phyloP scores from a whole-genome alignment of 1,140 invertebrate species.

The Coenobita brevimanus region DNA sequence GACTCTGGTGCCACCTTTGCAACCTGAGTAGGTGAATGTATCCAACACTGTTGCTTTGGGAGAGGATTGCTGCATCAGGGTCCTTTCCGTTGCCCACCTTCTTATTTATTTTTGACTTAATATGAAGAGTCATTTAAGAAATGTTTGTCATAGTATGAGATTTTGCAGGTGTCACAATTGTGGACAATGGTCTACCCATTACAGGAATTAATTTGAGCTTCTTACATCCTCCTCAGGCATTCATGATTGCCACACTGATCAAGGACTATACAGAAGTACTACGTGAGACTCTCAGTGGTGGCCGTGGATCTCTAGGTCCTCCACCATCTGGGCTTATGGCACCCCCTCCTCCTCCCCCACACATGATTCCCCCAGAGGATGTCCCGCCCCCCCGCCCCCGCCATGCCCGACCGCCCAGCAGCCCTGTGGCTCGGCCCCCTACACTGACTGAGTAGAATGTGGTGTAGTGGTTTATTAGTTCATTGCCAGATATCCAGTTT shows the following conservation, averaged over 20 bases:
- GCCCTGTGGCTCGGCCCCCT: constrained; percentile 43
- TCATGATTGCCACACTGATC: constrained; percentile 94
- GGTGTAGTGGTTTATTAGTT: too few relatives aligned
- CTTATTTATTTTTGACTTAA: too few relatives aligned
- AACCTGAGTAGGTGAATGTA: too few relatives aligned
- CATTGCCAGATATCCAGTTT: too few relatives aligned
- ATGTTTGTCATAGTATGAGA: too few relatives aligned
- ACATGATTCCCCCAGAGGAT: constrained; percentile 4
- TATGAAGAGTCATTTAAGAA: too few relatives aligned
- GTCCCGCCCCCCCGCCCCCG: neutral
- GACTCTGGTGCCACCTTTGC: too few relatives aligned
- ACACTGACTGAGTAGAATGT: constrained; percentile 54
- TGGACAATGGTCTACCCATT: neutral
- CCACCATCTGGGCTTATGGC: constrained; percentile 31
- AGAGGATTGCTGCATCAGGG: too few relatives aligned
- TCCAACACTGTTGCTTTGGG: too few relatives aligned
- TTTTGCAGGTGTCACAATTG: neutral
- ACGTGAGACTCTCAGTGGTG: constrained; percentile 72
- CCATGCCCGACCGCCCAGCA: constrained; percentile 14
- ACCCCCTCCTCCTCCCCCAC: constrained; percentile 6
- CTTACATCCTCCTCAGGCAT: too few relatives aligned
- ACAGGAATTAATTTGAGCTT: neutral
- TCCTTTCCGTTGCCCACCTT: too few relatives aligned
- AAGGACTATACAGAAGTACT: constrained; percentile 92
- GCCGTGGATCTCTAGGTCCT: constrained; percentile 6